These are phyloP conservation scores for Ceyx margarethae DNA, from an alignment of 2,113 vertebrate species.

Conservation along the genomic window DNA sequence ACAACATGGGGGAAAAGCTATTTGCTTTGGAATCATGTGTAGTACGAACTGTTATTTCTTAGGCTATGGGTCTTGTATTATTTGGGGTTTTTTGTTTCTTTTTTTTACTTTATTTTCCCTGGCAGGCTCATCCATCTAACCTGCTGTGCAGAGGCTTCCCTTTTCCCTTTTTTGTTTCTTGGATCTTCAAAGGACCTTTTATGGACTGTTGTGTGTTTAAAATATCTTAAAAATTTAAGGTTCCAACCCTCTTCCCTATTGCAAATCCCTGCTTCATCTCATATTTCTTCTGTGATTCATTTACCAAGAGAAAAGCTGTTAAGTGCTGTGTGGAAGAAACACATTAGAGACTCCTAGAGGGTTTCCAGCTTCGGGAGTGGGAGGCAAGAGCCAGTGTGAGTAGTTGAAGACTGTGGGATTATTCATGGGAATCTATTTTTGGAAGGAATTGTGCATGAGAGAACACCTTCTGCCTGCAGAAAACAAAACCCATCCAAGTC, in stretches of 20 bases:
- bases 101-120: not conserved
- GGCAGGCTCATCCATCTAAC: not conserved
- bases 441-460: not conserved
- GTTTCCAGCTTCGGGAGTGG: not conserved
- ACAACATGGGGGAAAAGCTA: not conserved
- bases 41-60: not conserved
- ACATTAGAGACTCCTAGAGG: not conserved
- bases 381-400: not conserved
- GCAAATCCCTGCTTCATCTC: constrained; percentile 16
- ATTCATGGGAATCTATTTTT: not conserved
- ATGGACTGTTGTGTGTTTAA: constrained; percentile 4
- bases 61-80: not conserved
- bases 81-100: not conserved
- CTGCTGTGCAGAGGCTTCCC: not conserved
- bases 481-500: not conserved
- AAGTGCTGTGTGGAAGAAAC: constrained; percentile 27
- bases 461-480: not conserved
- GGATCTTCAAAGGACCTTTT: not conserved
- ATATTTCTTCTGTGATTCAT: constrained; percentile 45
- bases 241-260: not conserved
- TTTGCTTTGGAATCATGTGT: not conserved
- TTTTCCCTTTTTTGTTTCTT: not conserved
- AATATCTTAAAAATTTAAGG: constrained; percentile 33
- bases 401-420: not conserved
- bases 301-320: constrained; percentile 38